These are phyloP conservation scores for Fragum fragum DNA, from an alignment of 2,888 invertebrate species.

Conservation along the genomic window DNA sequence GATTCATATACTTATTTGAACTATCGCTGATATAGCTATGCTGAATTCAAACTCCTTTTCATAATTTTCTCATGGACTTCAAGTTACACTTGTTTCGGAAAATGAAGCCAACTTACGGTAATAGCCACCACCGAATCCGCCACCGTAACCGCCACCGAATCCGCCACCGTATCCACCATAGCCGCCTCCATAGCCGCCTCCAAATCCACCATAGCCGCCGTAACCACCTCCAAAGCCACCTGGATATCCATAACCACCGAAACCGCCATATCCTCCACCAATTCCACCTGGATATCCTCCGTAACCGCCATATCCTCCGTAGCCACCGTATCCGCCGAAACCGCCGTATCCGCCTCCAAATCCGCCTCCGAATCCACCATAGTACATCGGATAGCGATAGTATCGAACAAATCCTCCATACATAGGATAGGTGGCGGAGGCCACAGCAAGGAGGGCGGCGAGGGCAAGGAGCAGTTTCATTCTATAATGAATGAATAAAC, in stretches of 20 bases:
- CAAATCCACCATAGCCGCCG: background rate
- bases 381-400: background rate
- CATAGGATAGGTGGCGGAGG: background rate
- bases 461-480: slow-evolving; percentile 18
- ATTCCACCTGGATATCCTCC: background rate
- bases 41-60: background rate
- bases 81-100: background rate
- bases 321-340: background rate
- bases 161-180: background rate
- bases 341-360: slow-evolving; percentile 11
- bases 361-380: background rate
- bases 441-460: slow-evolving; percentile 8
- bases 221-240: slow-evolving; percentile 4
- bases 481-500: slow-evolving; percentile 6
- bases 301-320: slow-evolving; percentile 15
- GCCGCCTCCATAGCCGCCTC: background rate
- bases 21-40: background rate
- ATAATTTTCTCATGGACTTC: background rate
- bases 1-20: background rate
- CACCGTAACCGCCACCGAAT: background rate
- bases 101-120: background rate
- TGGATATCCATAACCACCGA: slow-evolving; percentile 2
- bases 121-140: background rate
- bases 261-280: background rate
- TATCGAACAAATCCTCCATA: background rate